Conservation (phyloP, 2,888 invertebrate species). For the Heliconius ethilla region DNA sequence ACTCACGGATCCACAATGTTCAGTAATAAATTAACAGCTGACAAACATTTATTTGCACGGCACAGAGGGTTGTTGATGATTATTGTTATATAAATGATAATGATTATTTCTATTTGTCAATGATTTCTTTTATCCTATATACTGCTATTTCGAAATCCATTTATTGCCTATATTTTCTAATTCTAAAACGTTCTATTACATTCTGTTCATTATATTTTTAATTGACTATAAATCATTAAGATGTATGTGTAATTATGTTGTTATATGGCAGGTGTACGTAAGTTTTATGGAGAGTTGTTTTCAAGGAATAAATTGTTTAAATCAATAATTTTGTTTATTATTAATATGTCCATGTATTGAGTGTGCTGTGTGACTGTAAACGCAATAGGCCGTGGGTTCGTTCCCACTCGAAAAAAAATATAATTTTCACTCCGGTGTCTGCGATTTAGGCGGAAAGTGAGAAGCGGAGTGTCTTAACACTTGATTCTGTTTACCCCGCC, state of each 20-base stretch:
- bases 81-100: slow-evolving; percentile 33
- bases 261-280: not conserved
- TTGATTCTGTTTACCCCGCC: too few relatives aligned
- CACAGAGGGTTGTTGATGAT: slow-evolving; percentile 23
- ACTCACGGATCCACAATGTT: slow-evolving; percentile 39
- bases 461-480: too few relatives aligned
- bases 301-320: not conserved
- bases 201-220: not conserved
- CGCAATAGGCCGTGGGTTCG: too few relatives aligned
- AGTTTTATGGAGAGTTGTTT: not conserved
- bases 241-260: slow-evolving; percentile 8
- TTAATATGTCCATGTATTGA: not conserved
- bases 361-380: too few relatives aligned
- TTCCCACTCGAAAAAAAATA: too few relatives aligned
- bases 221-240: not conserved
- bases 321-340: not conserved
- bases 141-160: not conserved
- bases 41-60: slow-evolving; percentile 32
- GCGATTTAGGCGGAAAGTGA: too few relatives aligned
- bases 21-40: slow-evolving; percentile 43
- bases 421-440: too few relatives aligned
- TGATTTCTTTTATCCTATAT: not conserved
- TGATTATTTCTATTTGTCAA: slow-evolving; percentile 5
- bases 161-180: not conserved
- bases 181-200: not conserved